Base-by-base conservation (phyloP, 2,888 invertebrate genomes). In the Limenitis camilla region DNA sequence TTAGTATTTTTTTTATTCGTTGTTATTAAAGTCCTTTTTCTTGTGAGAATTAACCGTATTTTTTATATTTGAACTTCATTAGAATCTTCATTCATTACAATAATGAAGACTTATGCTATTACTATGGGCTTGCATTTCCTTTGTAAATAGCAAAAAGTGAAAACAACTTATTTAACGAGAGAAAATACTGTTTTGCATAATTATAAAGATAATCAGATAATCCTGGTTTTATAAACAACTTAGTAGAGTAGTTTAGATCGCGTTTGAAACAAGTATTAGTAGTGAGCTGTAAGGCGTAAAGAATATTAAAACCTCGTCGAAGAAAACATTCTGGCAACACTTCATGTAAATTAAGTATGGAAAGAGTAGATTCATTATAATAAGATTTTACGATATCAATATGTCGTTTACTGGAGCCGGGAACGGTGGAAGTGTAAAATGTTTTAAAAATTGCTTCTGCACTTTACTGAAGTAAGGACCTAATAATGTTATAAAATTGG, bases 301-400 rank as follows among this genome's bases (percentile, higher is more conserved):
- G 65, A 72, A 74, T 74, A 79, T 78, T 76, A 76, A 79, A 81
- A 71, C 63, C 69, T 72, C 74, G 66, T 79, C 67, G 62, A 66
- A 76, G 78, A 69, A 78, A 75, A 75, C 70, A 67, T 64, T 69
- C 71, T 64, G 64, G 64, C 65, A 68, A 76, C 73, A 74, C 71
- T 75, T 79, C 72, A 79, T 78, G 78, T 69, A 81, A 79, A 82
- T 79, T 67, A 74, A 69, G 68, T 66, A 67, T 53, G 56, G 58
- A 59, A 72, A 50, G 64, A 71, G 67, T 64, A 64, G 66, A 74
- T 74, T 76, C 71, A 77, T 78, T 78, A 77, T 65, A 72, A 71
- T 55, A 54, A 66, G 69, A 72, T 71, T 74, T 72, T 59, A 55
- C 57, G 58, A 62, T 64, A 67, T 67, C 61, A 64, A 66, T 68